A percentile compares a stretch with the other conserved stretches of the same genome.
Conservation (phyloP, 2,797 vertebrate species). For the Dicrostonyx torquatus region DNA sequence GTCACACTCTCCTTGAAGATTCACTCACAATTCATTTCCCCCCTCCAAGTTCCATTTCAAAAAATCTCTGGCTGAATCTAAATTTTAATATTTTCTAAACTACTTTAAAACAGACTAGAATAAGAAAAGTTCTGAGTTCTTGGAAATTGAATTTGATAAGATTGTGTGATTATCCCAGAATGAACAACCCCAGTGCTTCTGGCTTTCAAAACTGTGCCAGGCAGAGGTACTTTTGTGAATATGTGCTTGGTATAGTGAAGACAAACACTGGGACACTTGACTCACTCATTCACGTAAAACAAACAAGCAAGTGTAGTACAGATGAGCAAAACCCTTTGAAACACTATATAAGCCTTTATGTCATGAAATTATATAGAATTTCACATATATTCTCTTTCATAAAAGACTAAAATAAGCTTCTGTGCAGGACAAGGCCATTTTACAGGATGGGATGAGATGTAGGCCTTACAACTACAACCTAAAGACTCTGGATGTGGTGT, state of each 20-base stretch:
- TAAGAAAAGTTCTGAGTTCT: neutral
- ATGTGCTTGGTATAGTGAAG: neutral
- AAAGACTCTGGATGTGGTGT: no score
- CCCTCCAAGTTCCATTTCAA: neutral
- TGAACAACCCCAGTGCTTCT: neutral
- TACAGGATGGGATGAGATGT: neutral
- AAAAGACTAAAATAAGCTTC: neutral
- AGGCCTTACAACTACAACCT: neutral
- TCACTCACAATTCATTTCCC: neutral
- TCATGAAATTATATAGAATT: neutral
- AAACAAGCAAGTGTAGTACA: conserved; percentile 72
- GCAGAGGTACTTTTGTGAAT: neutral
- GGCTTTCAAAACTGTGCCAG: neutral
- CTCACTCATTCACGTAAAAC: conserved; percentile 54
- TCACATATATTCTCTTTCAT: neutral
- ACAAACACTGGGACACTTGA: conserved; percentile 82
- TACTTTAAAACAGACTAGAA: neutral
- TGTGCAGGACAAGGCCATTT: neutral
- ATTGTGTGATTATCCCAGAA: neutral
- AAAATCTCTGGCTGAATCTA: neutral
- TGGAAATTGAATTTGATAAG: neutral
- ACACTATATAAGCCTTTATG: conserved; percentile 74
- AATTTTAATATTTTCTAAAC: conserved; percentile 36
- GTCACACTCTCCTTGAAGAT: neutral
- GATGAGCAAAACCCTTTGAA: conserved; percentile 77